Evolutionary conservation across 2,113 vertebrate species (phyloP).

Genomic region (Limanda limanda): DNA sequence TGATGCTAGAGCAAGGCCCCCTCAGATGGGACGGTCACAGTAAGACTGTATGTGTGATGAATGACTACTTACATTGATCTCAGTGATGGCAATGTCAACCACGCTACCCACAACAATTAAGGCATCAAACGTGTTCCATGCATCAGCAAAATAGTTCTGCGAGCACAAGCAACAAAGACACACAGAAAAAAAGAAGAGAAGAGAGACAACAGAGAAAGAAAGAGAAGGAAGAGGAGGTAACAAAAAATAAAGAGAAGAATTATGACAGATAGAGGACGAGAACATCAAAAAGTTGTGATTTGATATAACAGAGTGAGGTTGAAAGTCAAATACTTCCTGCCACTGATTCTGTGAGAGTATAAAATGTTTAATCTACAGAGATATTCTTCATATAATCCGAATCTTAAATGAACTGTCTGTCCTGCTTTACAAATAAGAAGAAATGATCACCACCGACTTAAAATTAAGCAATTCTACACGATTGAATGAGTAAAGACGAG

Average conservation of each 20-base stretch:
- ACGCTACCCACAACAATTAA: conserved; percentile 99
- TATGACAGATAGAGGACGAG: conserved; percentile 54
- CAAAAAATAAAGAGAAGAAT: conserved; percentile 27
- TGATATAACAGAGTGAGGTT: conserved; percentile 40
- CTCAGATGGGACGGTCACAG: background rate
- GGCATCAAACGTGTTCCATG: conserved; percentile 99
- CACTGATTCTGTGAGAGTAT: conserved; percentile 13
- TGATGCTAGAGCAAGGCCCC: conserved; percentile 50
- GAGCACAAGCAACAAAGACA: conserved; percentile 80
- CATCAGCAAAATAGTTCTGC: conserved; percentile 99
- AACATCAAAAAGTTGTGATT: conserved; percentile 42
- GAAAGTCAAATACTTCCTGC: conserved; percentile 34
- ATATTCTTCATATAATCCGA: background rate
- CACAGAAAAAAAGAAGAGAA: conserved; percentile 76
- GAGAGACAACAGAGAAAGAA: conserved; percentile 45
- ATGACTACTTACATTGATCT: conserved; percentile 99
- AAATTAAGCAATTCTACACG: background rate
- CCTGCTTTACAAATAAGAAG: background rate
- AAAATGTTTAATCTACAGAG: background rate
- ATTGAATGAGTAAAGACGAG: background rate
- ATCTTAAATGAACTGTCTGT: background rate
- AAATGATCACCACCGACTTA: conserved; percentile 34
- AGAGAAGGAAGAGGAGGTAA: conserved; percentile 59
- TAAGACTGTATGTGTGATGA: conserved; percentile 29
- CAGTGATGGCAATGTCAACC: conserved; percentile 99